Percentiles rank a stretch among this genome's conserved stretches.
Evolutionary conservation across 2,113 vertebrate species (phyloP).

Genomic region (Pseudopipra pipra): DNA sequence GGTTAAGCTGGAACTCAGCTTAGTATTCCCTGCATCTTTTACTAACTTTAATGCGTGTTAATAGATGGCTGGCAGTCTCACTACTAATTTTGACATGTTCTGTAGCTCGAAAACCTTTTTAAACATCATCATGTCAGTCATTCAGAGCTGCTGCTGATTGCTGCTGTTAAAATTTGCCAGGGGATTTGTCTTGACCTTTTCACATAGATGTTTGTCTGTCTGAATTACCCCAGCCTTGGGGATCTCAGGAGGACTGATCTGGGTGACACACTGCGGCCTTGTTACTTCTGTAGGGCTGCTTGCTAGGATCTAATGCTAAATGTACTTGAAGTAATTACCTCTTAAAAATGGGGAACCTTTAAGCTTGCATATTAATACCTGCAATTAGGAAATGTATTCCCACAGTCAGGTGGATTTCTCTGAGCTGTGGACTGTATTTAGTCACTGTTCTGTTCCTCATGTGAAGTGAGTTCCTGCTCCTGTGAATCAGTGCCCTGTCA

Average conservation of each 20-base stretch:
- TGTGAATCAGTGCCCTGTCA: neutral
- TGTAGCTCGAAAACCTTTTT: neutral
- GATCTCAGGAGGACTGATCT: neutral
- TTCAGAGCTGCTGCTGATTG: neutral
- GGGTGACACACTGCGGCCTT: neutral
- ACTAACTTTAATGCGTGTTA: neutral
- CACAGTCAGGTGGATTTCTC: neutral
- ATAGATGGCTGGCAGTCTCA: neutral
- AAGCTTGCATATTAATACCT: neutral
- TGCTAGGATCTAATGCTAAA: neutral
- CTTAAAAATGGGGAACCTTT: neutral
- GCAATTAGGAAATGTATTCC: neutral
- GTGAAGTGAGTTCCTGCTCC: neutral
- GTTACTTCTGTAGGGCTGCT: neutral
- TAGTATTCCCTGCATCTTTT: neutral
- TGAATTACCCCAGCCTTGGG: neutral
- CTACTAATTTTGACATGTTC: neutral
- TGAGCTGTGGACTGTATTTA: neutral
- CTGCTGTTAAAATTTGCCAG: neutral
- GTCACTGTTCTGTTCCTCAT: neutral
- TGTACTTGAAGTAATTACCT: neutral
- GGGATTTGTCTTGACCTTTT: constrained; percentile 15
- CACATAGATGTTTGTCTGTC: neutral
- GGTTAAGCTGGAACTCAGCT: neutral
- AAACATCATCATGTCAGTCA: neutral